Evolutionary conservation across 2,113 vertebrate genomes (phyloP), one percentile per base, ranked within the genome.

Genomic region (Mohoua ochrocephala): DNA sequence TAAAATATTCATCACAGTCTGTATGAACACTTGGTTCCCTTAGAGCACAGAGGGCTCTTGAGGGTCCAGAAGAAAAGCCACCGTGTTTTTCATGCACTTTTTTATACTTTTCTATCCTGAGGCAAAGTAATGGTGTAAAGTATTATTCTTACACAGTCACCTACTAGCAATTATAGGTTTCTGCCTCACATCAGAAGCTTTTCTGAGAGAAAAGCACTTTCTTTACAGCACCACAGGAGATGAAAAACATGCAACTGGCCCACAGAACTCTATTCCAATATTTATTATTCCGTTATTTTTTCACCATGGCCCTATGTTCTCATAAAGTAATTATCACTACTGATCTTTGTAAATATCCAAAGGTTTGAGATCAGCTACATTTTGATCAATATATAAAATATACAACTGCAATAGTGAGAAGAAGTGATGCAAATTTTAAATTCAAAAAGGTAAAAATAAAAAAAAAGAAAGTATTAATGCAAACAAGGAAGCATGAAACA

Each of bases 171-270:
- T 95, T 88, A 82, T 17, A 67, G 47, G 35, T 54, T 91, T 97
- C 75, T 71, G 15, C 74, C 26, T 57, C 37, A 87, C 19, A 94
- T 35, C 47, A 88, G 60, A 75, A 71, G 63, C 22, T 92, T 86
- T 89, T 82, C 80, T 89, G 87, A 97, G 87, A 97, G 80, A 84
- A 73, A 87, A 30, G 9, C 14, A 65, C 30, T 91, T 79, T 79
- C 69, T 82, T 97, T 89, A 87, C 30, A 90, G 26, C 14, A 89
- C 14, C 30, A 76, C 42, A 49, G 57, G 57, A 89, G 15, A 78
- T 30, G 30, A 81, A 73, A 77, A 88, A 47, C 14, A 42, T 75
- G 37, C 18, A 13, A 75, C 41, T 75, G 31, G 42, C 35, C 57
- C 80, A 90, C 31, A 37, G 26, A 84, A 79, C 7, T 68, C 61